Conservation (phyloP, 1,140 invertebrate species). For the Rhopalosiphum maidis region DNA sequence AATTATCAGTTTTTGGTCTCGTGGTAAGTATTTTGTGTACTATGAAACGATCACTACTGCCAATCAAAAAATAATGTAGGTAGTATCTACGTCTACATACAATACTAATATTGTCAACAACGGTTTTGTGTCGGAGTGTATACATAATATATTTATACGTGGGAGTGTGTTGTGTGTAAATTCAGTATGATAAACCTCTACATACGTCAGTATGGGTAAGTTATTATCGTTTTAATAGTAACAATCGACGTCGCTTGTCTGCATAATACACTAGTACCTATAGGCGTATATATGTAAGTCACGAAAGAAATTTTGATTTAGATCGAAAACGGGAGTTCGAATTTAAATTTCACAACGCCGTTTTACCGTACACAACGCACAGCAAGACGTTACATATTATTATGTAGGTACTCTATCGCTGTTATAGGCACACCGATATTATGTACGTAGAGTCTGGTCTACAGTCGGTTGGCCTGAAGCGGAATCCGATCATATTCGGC, state of each 20-base stretch:
- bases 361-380: neutral
- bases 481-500: neutral
- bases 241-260: neutral
- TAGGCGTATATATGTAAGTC: neutral
- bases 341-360: neutral
- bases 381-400: neutral
- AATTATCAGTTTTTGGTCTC: neutral
- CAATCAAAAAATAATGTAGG: neutral
- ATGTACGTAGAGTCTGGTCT: neutral
- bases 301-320: neutral
- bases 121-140: neutral
- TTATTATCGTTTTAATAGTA: constrained; percentile 3
- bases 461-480: neutral
- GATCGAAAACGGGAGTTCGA: neutral
- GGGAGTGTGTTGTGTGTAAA: neutral
- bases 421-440: neutral
- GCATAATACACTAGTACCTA: neutral
- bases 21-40: neutral
- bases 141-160: neutral
- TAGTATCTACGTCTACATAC: neutral
- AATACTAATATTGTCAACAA: neutral
- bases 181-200: neutral
- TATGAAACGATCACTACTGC: neutral
- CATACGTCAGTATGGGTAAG: neutral
- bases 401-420: neutral